phyloP scores from a whole-genome alignment of 2,113 vertebrate species.

The Planiliza haematocheilus region DNA sequence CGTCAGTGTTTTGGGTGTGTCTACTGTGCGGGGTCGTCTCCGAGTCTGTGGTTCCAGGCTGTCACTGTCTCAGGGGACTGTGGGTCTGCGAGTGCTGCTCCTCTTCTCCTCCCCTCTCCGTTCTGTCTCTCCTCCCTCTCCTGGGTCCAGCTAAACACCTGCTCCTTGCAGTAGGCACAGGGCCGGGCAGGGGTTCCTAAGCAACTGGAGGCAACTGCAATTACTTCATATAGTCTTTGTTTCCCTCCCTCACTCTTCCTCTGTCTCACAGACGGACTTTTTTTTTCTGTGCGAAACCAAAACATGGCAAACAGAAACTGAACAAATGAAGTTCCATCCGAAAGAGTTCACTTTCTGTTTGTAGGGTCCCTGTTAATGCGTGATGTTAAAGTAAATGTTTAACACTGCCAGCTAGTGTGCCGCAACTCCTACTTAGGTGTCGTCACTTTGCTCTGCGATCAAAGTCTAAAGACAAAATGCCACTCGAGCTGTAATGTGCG shows the following conservation, averaged over 20 bases:
- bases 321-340: not conserved
- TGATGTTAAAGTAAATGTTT: constrained; percentile 62
- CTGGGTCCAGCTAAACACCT: constrained; percentile 80
- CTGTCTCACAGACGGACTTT: not conserved
- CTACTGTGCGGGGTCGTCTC: constrained; percentile 35
- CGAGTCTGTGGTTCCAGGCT: constrained; percentile 72
- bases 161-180: constrained; percentile 71
- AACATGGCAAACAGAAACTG: not conserved
- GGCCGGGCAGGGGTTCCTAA: constrained; percentile 69
- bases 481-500: not conserved
- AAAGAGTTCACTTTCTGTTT: not conserved
- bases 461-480: constrained; percentile 63
- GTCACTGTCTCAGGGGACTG: constrained; percentile 73
- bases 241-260: constrained; percentile 4
- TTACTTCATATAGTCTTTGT: constrained; percentile 38
- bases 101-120: constrained; percentile 48
- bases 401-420: constrained; percentile 34
- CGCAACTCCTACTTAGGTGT: not conserved
- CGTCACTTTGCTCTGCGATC: constrained; percentile 44
- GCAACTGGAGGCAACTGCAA: constrained; percentile 63
- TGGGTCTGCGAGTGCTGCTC: constrained; percentile 60
- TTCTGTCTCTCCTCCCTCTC: constrained; percentile 67
- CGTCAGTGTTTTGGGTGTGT: constrained; percentile 67
- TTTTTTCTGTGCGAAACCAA: not conserved
- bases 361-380: constrained; percentile 11